These are phyloP conservation scores for Chinchilla lanigera DNA, from an alignment of 2,113 vertebrate species.

Conservation along the genomic window DNA sequence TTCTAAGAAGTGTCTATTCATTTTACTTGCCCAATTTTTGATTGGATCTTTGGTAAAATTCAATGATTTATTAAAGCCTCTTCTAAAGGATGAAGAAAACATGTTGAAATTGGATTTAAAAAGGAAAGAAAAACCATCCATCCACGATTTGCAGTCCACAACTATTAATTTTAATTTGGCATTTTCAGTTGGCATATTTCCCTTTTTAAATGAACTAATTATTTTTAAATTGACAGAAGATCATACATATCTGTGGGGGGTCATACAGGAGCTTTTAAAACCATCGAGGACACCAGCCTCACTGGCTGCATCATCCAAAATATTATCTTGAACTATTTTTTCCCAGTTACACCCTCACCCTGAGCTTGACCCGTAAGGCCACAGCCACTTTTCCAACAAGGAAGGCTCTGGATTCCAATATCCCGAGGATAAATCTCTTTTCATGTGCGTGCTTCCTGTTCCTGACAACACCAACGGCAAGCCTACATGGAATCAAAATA, in stretches of 20 bases:
- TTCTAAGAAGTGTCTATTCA: neutral
- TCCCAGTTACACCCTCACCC: neutral
- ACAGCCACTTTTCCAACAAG: neutral
- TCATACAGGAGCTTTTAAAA: neutral
- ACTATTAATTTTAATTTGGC: neutral
- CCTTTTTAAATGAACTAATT: neutral
- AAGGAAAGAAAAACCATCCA: neutral
- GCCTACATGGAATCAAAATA: neutral
- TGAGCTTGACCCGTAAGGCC: neutral
- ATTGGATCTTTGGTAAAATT: neutral
- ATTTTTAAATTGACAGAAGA: neutral
- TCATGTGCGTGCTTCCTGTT: neutral
- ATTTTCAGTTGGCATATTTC: constrained; percentile 18
- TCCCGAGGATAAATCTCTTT: accelerated
- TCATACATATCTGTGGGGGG: neutral
- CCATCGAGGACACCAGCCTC: neutral
- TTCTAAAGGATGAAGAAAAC: neutral
- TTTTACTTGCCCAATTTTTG: neutral
- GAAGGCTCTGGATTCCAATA: neutral
- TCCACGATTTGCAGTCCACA: neutral
- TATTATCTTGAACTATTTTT: neutral
- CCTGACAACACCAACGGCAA: neutral
- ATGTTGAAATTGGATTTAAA: neutral
- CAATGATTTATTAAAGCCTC: neutral
- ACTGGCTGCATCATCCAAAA: neutral